These are phyloP conservation scores for Hesperophylax magnus DNA, from an alignment of 1,140 invertebrate species.

Conservation along the genomic window DNA sequence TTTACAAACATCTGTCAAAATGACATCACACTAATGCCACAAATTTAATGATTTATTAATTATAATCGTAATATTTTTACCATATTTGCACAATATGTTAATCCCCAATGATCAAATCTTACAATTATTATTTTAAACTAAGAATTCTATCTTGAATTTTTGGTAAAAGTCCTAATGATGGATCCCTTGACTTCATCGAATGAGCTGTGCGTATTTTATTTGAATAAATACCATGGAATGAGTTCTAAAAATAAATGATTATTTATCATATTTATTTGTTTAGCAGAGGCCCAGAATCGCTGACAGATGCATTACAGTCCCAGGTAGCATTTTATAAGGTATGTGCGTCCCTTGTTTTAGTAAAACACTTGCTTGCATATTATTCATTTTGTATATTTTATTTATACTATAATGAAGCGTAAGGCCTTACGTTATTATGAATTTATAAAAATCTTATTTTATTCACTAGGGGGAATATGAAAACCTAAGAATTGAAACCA, in stretches of 20 bases:
- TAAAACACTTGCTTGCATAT: too few species aligned
- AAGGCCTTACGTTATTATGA: too few species aligned
- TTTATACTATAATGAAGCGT: too few species aligned
- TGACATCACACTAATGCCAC: background rate
- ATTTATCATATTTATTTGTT: background rate
- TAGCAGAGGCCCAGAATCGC: conserved; percentile 50
- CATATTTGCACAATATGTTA: too few species aligned
- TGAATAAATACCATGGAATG: background rate
- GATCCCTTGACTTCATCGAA: too few species aligned
- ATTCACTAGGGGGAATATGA: conserved; percentile 64
- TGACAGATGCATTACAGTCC: conserved; percentile 62
- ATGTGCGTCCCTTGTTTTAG: conserved; percentile 39
- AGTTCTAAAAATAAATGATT: background rate
- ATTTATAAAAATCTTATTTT: background rate
- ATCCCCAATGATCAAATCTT: too few species aligned
- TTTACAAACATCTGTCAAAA: conserved; percentile 18
- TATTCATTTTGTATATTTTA: too few species aligned
- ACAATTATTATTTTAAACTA: too few species aligned
- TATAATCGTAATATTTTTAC: background rate
- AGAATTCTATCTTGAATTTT: too few species aligned
- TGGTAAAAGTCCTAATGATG: too few species aligned
- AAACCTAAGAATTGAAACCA: conserved; percentile 66
- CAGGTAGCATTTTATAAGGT: conserved; percentile 68
- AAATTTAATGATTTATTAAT: background rate
- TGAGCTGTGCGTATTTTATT: too few species aligned